Evolutionary conservation across 2,113 vertebrate genomes (phyloP), one percentile per base, ranked within the genome.

Genomic region (Lophochroa leadbeateri): DNA sequence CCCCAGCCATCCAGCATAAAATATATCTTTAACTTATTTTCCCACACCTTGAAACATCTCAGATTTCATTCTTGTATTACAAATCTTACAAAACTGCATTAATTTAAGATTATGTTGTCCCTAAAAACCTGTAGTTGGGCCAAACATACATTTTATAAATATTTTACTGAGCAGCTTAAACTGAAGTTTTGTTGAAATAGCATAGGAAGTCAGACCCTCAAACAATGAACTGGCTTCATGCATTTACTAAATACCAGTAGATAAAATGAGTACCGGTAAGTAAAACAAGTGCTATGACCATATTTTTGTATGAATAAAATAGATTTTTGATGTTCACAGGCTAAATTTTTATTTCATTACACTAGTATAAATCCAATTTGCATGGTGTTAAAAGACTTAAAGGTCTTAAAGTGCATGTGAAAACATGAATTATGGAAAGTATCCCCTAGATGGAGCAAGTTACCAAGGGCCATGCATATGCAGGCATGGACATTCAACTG

Each of bases 371-470:
- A 78, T 64, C n/a, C 25, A 17, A 68, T 52, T 72, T 75, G 71
- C 41, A n/a, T 7, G 9, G 15, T 7, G 28, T 72, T 92, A 46
- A 75, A 90, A 70, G 41, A 44, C 63, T 70, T 75, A 13, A 77
- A 77, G 80, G 39, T 27, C 50, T 81, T 19, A 25, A 71, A 88
- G 49, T 3, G 5, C 7, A 2, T 0, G 17, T 65, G 55, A 17
- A 63, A 88, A 58, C 18, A 43, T 5, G 50, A 91, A 57, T 28
- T 89, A 58, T 63, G 74, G 7, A 7, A 83, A 96, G 53, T 77
- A 69, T 81, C 91, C 95, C 92, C 94, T 94, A 94, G 90, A 53
- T 96, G 96, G 95, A 97, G 88, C 91, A 93, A 92, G 61, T 76
- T 89, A 93, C 79, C 88, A 92, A 94, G 82, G 39, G 74, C 90